Conservation (phyloP, 2,113 vertebrate species). For the Caranx melampygus region DNA sequence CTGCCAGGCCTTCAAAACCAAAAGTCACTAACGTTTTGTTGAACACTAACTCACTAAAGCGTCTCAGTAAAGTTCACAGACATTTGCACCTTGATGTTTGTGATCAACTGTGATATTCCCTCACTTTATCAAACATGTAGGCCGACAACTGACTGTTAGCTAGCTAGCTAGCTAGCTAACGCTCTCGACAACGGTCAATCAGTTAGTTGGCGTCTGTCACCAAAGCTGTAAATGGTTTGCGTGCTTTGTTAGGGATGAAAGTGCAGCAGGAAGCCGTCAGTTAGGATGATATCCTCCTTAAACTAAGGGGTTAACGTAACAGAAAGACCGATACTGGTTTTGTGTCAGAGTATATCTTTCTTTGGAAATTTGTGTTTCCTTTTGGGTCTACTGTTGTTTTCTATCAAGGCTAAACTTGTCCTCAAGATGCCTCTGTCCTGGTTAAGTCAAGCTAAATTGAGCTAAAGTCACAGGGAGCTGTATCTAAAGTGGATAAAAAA, state of each 20-base stretch:
- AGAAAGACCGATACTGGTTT: not conserved
- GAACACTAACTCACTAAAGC: not conserved
- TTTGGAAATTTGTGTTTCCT: not conserved
- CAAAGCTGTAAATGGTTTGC: too few relatives aligned
- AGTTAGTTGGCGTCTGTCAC: not conserved
- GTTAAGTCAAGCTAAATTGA: not conserved
- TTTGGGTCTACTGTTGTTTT: too few relatives aligned
- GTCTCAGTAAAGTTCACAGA: not conserved
- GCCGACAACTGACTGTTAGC: not conserved
- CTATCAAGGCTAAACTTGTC: too few relatives aligned
- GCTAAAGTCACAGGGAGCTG: not conserved
- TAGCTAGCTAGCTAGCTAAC: not conserved
- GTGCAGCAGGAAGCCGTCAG: too few relatives aligned
- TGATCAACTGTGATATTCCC: rapidly evolving
- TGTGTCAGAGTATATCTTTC: not conserved
- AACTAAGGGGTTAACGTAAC: not conserved
- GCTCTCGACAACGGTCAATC: not conserved
- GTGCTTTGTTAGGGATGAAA: too few relatives aligned
- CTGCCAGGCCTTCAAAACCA: not conserved
- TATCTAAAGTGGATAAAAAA: not conserved
- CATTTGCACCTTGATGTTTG: not conserved
- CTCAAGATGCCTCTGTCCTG: not conserved
- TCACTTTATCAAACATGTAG: not conserved
- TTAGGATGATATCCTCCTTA: not conserved
- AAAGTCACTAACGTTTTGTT: slow-evolving; percentile 28